Percentiles rank a stretch among this genome's conserved stretches.
phyloP scores from a whole-genome alignment of 1,140 invertebrate genomes.

The Trichoplusia ni region DNA sequence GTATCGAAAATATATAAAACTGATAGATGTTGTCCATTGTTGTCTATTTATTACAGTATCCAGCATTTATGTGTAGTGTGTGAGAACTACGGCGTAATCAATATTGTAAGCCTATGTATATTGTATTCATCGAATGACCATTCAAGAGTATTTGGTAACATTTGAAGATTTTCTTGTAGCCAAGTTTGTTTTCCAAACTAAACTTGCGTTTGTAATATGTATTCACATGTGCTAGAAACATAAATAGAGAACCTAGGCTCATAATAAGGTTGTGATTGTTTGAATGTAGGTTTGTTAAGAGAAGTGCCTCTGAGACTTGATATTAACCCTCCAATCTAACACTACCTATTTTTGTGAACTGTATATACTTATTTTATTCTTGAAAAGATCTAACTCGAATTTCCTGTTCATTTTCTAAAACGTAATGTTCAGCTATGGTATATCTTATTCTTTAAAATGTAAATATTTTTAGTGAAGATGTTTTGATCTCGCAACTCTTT shows the following conservation, averaged over 20 bases:
- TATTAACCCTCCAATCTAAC: slow-evolving; percentile 8
- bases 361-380: not conserved
- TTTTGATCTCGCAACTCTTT: not conserved
- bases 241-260: slow-evolving; percentile 48
- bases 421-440: not conserved
- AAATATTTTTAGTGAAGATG: slow-evolving; percentile 18
- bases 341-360: not conserved
- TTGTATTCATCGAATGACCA: slow-evolving; percentile 15
- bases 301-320: slow-evolving; percentile 54
- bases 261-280: slow-evolving; percentile 69
- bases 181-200: too few relatives aligned
- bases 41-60: slow-evolving; percentile 3
- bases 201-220: too few relatives aligned
- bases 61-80: slow-evolving; percentile 7
- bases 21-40: not conserved
- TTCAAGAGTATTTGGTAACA: too few relatives aligned
- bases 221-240: slow-evolving; percentile 30
- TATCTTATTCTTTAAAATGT: not conserved
- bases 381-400: not conserved
- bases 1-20: not conserved
- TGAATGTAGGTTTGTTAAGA: slow-evolving; percentile 47
- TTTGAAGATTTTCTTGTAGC: too few relatives aligned
- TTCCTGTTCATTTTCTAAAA: not conserved
- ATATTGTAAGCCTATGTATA: too few relatives aligned
- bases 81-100: too few relatives aligned